Evolutionary conservation across 2,888 invertebrate species (phyloP).

Genomic region (Pyrocoelia pectoralis): DNA sequence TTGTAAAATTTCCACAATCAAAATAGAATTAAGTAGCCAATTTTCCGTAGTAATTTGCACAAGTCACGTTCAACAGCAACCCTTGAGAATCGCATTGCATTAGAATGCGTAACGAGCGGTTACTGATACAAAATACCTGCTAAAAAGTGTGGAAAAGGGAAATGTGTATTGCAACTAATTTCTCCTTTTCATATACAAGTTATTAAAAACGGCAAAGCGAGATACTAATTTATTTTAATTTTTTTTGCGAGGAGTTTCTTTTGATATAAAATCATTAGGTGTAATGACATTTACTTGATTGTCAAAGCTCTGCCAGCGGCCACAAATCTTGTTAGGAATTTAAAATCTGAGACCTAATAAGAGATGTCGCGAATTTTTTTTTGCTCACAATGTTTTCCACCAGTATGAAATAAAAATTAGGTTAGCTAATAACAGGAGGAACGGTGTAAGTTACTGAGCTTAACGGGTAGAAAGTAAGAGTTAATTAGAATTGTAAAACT

Average conservation of each 20-base stretch:
- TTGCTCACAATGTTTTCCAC: too few species aligned
- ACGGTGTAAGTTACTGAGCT: too few species aligned
- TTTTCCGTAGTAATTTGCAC: constrained; percentile 49
- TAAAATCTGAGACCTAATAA: constrained; percentile 19
- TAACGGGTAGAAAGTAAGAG: neutral
- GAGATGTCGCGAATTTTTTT: constrained; percentile 1
- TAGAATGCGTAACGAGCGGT: constrained; percentile 50
- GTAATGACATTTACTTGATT: constrained; percentile 33
- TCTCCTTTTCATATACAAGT: neutral
- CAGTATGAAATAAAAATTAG: too few species aligned
- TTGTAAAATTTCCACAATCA: constrained; percentile 50
- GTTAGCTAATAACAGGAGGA: too few species aligned
- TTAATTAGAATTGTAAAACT: constrained; percentile 17
- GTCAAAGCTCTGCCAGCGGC: constrained; percentile 29
- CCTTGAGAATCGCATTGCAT: constrained; percentile 42
- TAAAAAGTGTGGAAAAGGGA: constrained; percentile 46
- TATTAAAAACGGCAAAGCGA: too few species aligned
- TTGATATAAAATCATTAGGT: constrained; percentile 30
- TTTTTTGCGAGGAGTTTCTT: constrained; percentile 21
- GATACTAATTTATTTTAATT: constrained; percentile 34
- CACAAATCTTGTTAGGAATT: constrained; percentile 29
- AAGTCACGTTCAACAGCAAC: constrained; percentile 46
- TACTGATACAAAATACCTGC: constrained; percentile 43
- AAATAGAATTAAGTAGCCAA: constrained; percentile 50
- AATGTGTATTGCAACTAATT: constrained; percentile 41